Evolutionary conservation across 2,797 vertebrate species (phyloP).

Genomic region (Smutsia gigantea): DNA sequence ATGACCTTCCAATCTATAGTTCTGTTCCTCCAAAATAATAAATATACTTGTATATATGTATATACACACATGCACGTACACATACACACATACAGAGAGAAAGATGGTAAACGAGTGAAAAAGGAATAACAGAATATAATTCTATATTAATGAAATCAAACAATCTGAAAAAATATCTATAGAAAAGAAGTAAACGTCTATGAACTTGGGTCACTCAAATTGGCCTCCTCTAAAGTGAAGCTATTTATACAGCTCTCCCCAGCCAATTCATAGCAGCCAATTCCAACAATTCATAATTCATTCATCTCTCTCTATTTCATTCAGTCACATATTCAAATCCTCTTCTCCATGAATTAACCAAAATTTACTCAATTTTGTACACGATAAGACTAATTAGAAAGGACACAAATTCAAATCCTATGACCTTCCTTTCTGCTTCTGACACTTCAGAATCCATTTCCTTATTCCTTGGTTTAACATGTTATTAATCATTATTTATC

Average conservation of each 20-base stretch:
- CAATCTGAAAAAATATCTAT: not conserved
- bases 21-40: slow-evolving; percentile 10
- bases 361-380: not conserved
- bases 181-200: not conserved
- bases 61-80: not conserved
- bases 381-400: not conserved
- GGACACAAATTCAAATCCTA: not conserved
- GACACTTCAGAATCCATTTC: slow-evolving; percentile 9
- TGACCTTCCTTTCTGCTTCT: not conserved
- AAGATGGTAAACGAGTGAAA: not conserved
- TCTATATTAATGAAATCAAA: not conserved
- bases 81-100: not conserved
- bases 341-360: not conserved
- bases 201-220: not conserved
- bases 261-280: not conserved
- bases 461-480: not conserved
- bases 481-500: not conserved
- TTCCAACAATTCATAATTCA: not conserved
- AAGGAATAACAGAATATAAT: not conserved
- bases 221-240: not conserved
- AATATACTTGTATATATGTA: not conserved
- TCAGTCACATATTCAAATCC: slow-evolving; percentile 16
- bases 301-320: not conserved
- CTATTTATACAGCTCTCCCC: not conserved
- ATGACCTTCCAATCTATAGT: not conserved